Conservation (phyloP, 1,140 invertebrate genomes). For the Babylonia areolata region DNA sequence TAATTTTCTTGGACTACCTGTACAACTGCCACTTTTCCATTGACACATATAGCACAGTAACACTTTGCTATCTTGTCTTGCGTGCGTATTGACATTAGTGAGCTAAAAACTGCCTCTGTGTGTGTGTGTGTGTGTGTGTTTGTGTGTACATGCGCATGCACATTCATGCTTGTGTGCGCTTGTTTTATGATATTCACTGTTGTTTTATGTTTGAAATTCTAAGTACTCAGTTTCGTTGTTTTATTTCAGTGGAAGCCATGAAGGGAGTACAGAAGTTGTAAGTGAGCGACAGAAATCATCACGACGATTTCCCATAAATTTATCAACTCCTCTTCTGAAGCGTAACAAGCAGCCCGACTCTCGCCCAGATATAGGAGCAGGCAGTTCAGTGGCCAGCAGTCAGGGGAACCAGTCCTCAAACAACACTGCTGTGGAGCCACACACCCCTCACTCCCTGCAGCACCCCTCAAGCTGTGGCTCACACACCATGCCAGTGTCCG, state of each 20-base stretch:
- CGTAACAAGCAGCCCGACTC: constrained; percentile 46
- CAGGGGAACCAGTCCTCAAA: constrained; percentile 20
- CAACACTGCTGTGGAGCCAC: background rate
- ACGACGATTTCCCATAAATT: constrained; percentile 57
- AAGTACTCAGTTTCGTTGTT: background rate
- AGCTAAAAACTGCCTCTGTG: too few species aligned
- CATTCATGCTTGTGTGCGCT: too few species aligned
- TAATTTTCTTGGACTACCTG: too few species aligned
- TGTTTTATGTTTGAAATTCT: background rate
- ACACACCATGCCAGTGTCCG: background rate
- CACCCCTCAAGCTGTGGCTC: background rate
- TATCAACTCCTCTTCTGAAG: constrained; percentile 53
- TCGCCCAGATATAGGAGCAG: background rate
- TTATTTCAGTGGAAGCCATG: background rate
- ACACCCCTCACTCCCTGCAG: background rate
- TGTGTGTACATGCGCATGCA: too few species aligned
- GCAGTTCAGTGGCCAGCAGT: background rate
- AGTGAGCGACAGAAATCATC: constrained; percentile 58
- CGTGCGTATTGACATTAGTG: too few species aligned
- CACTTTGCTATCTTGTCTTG: too few species aligned
- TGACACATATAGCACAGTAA: too few species aligned
- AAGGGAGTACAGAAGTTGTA: constrained; percentile 21
- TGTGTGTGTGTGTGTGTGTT: too few species aligned
- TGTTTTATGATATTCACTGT: too few species aligned
- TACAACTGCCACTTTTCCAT: too few species aligned